A percentile compares a stretch with the other conserved stretches of the same genome.
Evolutionary conservation across 2,113 vertebrate species (phyloP).

Genomic region (Oncorhynchus clarkii): DNA sequence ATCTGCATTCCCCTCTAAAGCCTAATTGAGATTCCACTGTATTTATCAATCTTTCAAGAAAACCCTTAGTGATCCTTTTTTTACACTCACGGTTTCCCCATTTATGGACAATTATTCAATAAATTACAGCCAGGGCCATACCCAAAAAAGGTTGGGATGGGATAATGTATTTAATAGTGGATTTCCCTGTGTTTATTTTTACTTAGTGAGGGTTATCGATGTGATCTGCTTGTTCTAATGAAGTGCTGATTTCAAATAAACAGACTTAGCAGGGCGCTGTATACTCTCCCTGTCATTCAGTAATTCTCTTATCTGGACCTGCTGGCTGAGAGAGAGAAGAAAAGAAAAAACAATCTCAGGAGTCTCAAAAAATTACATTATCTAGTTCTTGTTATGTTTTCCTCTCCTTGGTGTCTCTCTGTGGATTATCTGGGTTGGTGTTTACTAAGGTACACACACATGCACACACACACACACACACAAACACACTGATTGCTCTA

Average conservation of each 20-base stretch:
- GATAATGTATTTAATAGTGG: conserved; percentile 54
- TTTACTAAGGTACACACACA: conserved; percentile 55
- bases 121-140: conserved; percentile 65
- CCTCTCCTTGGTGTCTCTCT: conserved; percentile 50
- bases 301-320: conserved; percentile 87
- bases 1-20: conserved; percentile 95
- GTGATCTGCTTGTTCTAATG: conserved; percentile 82
- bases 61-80: conserved; percentile 84
- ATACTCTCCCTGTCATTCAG: conserved; percentile 73
- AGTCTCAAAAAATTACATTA: conserved; percentile 72
- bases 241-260: conserved; percentile 86
- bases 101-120: conserved; percentile 89
- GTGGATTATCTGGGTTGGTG: conserved; percentile 76
- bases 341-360: conserved; percentile 67
- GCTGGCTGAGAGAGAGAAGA: conserved; percentile 36
- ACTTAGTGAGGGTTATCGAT: conserved; percentile 69
- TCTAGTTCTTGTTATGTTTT: conserved; percentile 63
- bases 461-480: conserved; percentile 4
- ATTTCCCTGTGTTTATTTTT: conserved; percentile 84
- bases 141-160: conserved; percentile 57
- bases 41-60: conserved; percentile 98
- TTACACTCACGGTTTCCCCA: conserved; percentile 71
- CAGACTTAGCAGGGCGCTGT: conserved; percentile 72
- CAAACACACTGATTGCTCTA: conserved; percentile 36
- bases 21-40: conserved; percentile 98